Evolutionary conservation across 2,113 vertebrate genomes (phyloP), one percentile per base, ranked within the genome.

Genomic region (Hepsetus odoe): DNA sequence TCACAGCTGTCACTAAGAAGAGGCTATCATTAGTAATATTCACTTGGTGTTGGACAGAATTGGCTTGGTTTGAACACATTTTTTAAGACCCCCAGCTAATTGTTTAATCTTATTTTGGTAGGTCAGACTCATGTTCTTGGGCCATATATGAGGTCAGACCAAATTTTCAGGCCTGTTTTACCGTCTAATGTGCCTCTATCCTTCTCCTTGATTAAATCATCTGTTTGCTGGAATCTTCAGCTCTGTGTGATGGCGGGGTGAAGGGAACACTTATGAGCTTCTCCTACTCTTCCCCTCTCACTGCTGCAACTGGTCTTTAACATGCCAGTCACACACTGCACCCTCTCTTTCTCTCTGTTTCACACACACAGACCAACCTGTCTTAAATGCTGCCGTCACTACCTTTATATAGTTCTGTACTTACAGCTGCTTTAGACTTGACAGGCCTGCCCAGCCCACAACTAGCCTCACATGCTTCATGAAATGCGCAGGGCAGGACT

Each of bases 171-270:
- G 2, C 11, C 46, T 1, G 46, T 5, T 20, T 24, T 22, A 10
- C 22, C n/a, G n/a, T 24, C n/a, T n/a, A 5, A 8, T 38, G 33
- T 20, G 46, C 46, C 32, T 65, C 46, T 32, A 67, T 71, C 62
- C 40, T 40, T 56, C 66, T 59, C 53, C 77, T 73, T 73, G 68
- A 80, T 64, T 77, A 80, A 80, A 72, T 76, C 30, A 59, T 62
- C 74, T 72, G 71, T 69, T 53, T 53, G 3, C 61, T 69, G 24
- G n/a, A 59, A 72, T 74, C 35, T 79, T 24, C 46, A 76, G 22
- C 5, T 12, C 35, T 28, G 38, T 44, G 67, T 72, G 76, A 76
- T 38, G 55, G 56, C 35, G 24, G 61, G 49, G 58, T n/a, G 58
- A 38, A 74, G 70, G 55, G 16, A 51, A 38, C 44, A 64, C n/a